phyloP scores from a whole-genome alignment of 2,888 invertebrate species.

The Scaptomyza reducta region DNA sequence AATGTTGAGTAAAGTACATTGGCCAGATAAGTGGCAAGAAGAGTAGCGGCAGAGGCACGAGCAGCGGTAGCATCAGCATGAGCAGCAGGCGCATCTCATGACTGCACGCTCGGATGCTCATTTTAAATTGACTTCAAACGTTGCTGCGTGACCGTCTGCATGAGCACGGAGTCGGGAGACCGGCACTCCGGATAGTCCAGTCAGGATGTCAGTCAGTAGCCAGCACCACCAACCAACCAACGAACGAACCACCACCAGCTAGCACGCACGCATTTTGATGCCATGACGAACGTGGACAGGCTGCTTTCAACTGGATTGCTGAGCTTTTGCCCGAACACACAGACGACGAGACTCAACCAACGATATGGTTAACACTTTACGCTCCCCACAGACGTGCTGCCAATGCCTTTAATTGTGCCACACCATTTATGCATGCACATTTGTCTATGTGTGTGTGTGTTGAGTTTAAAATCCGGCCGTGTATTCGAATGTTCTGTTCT shows the following conservation, averaged over 20 bases:
- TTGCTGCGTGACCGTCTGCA: constrained; percentile 77
- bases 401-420: constrained; percentile 67
- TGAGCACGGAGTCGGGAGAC: constrained; percentile 57
- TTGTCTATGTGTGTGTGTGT: constrained; percentile 5
- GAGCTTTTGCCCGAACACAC: neutral
- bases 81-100: constrained; percentile 69
- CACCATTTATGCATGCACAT: constrained; percentile 52
- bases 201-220: constrained; percentile 4
- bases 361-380: constrained; percentile 70
- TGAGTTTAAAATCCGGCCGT: neutral
- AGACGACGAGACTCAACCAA: constrained; percentile 30
- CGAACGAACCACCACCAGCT: constrained; percentile 4
- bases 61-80: constrained; percentile 10
- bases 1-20: constrained; percentile 8
- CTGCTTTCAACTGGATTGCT: constrained; percentile 29
- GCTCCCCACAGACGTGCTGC: constrained; percentile 42
- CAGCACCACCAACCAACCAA: neutral
- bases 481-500: constrained; percentile 6
- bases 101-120: constrained; percentile 79
- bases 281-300: constrained; percentile 70
- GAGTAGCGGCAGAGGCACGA: neutral
- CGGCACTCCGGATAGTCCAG: constrained; percentile 1
- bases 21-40: neutral
- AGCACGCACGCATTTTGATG: constrained; percentile 73
- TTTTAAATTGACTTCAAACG: constrained; percentile 81